Percentiles rank a stretch among this genome's conserved stretches.
These are phyloP conservation scores for Lasioglossum zephyrum DNA, from an alignment of 2,888 invertebrate genomes.

Conservation along the genomic window DNA sequence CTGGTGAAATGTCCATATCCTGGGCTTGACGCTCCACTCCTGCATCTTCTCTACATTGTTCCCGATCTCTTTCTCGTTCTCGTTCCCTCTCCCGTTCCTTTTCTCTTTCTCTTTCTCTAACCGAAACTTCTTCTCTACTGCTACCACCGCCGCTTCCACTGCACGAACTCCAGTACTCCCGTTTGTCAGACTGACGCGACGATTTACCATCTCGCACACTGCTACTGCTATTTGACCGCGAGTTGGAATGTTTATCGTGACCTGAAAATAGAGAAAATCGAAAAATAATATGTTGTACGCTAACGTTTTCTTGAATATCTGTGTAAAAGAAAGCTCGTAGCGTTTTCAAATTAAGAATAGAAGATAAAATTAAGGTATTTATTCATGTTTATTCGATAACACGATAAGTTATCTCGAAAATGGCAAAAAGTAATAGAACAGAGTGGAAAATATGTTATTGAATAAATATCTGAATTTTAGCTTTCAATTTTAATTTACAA, in stretches of 20 bases:
- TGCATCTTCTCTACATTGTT: slow-evolving; percentile 77
- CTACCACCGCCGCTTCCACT: slow-evolving; percentile 77
- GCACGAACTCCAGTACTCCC: slow-evolving; percentile 83
- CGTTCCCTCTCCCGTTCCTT: slow-evolving; percentile 78
- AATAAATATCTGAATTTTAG: too few relatives aligned
- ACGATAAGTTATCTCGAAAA: too few relatives aligned
- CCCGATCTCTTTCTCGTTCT: slow-evolving; percentile 81
- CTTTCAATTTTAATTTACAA: too few relatives aligned
- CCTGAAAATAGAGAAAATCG: slow-evolving; percentile 81
- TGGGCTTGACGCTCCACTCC: slow-evolving; percentile 86
- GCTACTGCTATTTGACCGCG: slow-evolving; percentile 85
- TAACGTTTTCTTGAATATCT: background rate
- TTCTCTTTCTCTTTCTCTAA: slow-evolving; percentile 79
- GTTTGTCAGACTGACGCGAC: slow-evolving; percentile 83
- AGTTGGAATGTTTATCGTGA: slow-evolving; percentile 92
- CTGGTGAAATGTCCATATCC: slow-evolving; percentile 98
- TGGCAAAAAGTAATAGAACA: too few relatives aligned
- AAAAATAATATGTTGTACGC: slow-evolving; percentile 22
- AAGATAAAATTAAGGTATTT: too few relatives aligned
- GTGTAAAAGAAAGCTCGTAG: background rate
- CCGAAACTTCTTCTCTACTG: slow-evolving; percentile 81
- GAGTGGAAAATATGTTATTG: too few relatives aligned
- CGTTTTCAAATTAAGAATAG: too few relatives aligned
- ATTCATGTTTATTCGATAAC: too few relatives aligned
- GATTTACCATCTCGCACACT: slow-evolving; percentile 82